Conservation (phyloP, 2,797 vertebrate species). For the Parambassis ranga region DNA sequence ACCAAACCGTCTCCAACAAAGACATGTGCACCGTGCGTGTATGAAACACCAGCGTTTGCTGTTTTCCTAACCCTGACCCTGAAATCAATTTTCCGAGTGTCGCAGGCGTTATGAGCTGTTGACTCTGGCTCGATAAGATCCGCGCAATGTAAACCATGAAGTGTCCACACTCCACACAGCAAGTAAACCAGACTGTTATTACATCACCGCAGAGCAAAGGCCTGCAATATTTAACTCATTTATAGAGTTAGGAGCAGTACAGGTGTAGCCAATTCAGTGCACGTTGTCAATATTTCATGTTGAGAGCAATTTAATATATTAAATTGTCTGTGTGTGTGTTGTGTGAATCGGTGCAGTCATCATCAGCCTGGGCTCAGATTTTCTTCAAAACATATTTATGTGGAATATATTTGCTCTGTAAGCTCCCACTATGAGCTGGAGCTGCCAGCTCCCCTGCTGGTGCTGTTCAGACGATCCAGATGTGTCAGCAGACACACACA, state of each 20-base stretch:
- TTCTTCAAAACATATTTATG: conserved; percentile 43
- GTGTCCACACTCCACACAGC: conserved; percentile 37
- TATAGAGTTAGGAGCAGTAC: conserved; percentile 40
- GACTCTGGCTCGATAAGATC: conserved; percentile 44
- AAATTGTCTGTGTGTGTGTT: conserved; percentile 40
- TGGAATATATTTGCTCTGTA: conserved; percentile 46
- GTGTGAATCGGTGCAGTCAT: conserved; percentile 31
- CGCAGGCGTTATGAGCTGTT: conserved; percentile 48
- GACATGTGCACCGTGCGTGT: neutral
- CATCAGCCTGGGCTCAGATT: conserved; percentile 38
- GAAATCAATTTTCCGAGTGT: conserved; percentile 46
- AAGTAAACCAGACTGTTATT: conserved; percentile 45
- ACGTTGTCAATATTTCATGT: conserved; percentile 62
- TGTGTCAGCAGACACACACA: neutral
- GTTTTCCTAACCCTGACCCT: conserved; percentile 41
- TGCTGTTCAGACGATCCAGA: neutral
- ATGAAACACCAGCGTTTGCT: conserved; percentile 5
- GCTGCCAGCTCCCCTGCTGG: conserved; percentile 22
- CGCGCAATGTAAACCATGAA: conserved; percentile 46
- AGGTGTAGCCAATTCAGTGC: conserved; percentile 41
- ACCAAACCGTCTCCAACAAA: neutral
- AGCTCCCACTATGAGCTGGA: conserved; percentile 13
- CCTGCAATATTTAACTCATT: conserved; percentile 49
- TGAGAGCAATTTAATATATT: conserved; percentile 58
- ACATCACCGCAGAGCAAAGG: conserved; percentile 39